phyloP scores from a whole-genome alignment of 2,797 vertebrate species.

The Eospalax fontanierii region DNA sequence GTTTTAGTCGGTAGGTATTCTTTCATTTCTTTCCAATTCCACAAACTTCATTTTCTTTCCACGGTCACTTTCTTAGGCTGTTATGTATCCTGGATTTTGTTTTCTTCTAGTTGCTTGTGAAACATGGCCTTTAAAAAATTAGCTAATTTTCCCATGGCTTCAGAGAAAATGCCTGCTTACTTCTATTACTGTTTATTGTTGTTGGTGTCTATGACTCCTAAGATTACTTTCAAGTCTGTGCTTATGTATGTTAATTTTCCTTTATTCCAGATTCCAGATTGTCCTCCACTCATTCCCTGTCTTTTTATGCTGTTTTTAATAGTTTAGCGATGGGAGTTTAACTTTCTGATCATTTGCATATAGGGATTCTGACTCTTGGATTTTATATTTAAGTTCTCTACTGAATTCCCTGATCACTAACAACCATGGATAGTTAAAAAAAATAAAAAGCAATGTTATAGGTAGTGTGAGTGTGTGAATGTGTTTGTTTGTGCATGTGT shows the following conservation, averaged over 20 bases:
- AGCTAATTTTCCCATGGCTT: constrained; percentile 46
- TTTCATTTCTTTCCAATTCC: constrained; percentile 74
- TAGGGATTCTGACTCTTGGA: not conserved
- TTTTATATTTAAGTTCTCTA: not conserved
- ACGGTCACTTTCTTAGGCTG: constrained; percentile 51
- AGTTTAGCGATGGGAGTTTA: not conserved
- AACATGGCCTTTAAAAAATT: constrained; percentile 48
- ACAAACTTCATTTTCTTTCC: constrained; percentile 74
- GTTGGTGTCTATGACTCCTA: not conserved
- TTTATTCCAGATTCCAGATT: not conserved
- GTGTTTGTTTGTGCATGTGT: not conserved
- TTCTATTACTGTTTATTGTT: not conserved
- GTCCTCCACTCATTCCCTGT: not conserved
- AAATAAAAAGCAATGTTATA: not conserved
- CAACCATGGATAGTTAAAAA: not conserved
- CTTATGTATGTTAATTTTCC: not conserved
- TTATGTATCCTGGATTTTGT: constrained; percentile 16
- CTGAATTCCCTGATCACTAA: not conserved
- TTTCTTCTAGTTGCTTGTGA: constrained; percentile 61
- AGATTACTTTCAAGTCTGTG: constrained; percentile 21
- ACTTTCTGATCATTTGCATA: not conserved
- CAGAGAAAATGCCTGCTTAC: constrained; percentile 31
- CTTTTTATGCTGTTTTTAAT: not conserved
- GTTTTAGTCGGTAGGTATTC: constrained; percentile 74
- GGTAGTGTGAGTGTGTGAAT: not conserved